These are phyloP conservation scores for Chelon labrosus DNA, from an alignment of 2,797 vertebrate genomes.

Conservation along the genomic window DNA sequence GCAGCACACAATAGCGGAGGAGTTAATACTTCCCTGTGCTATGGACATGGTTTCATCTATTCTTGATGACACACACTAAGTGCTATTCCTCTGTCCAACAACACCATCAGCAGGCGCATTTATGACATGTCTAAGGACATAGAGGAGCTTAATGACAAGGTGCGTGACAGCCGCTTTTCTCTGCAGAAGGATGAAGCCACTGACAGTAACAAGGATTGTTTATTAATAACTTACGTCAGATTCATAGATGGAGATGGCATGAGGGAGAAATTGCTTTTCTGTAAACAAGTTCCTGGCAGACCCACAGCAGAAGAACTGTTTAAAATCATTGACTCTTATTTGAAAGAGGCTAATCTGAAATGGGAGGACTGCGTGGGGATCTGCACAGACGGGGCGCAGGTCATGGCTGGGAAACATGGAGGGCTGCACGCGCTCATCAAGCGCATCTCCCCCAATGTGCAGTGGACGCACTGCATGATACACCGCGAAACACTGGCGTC, in stretches of 20 bases:
- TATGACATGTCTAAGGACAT: too few species aligned
- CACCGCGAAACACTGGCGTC: not conserved
- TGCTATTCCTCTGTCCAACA: too few species aligned
- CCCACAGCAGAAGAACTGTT: slow-evolving; percentile 9
- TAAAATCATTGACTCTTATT: slow-evolving; percentile 2
- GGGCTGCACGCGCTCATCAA: not conserved
- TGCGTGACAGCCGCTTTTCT: too few species aligned
- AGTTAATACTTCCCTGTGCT: too few species aligned
- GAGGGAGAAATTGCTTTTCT: not conserved
- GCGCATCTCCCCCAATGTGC: not conserved
- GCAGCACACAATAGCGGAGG: too few species aligned
- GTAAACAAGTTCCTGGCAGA: not conserved
- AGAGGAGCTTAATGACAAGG: too few species aligned
- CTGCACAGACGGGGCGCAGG: not conserved
- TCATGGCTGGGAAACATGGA: not conserved
- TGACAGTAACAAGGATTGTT: slow-evolving; percentile 38
- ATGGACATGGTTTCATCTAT: too few species aligned
- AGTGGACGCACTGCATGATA: not conserved
- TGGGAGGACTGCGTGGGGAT: not conserved
- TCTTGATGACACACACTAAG: too few species aligned
- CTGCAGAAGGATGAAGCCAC: not conserved
- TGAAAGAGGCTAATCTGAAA: slow-evolving; percentile 3
- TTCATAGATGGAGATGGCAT: not conserved
- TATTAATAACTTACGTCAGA: slow-evolving; percentile 27
- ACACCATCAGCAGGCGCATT: too few species aligned